phyloP scores from a whole-genome alignment of 2,797 vertebrate species.

The Chanos chanos region DNA sequence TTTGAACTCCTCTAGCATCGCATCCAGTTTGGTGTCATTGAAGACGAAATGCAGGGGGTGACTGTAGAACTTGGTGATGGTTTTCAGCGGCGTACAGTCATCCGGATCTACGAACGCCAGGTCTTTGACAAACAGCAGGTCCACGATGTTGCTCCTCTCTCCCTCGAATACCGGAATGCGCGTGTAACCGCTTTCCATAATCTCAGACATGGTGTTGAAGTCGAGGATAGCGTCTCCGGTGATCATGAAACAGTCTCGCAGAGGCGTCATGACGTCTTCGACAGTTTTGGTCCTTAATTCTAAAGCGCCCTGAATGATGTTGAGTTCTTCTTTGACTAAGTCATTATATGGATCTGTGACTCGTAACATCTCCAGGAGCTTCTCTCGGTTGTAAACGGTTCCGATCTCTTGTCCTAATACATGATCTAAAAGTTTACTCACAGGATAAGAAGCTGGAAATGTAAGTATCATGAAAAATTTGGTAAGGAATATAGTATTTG shows the following conservation, averaged over 20 bases:
- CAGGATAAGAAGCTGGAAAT: slow-evolving; percentile 83
- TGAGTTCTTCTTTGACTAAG: slow-evolving; percentile 84
- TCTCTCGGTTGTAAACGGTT: slow-evolving; percentile 85
- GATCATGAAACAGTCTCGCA: slow-evolving; percentile 86
- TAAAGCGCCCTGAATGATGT: slow-evolving; percentile 84
- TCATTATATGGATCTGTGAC: slow-evolving; percentile 87
- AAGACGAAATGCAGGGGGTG: slow-evolving; percentile 94
- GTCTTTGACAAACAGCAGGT: slow-evolving; percentile 95
- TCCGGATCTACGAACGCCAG: slow-evolving; percentile 95
- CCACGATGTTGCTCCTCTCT: slow-evolving; percentile 88
- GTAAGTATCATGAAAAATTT: slow-evolving; percentile 91
- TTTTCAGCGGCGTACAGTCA: slow-evolving; percentile 93
- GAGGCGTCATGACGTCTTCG: slow-evolving; percentile 84
- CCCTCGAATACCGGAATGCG: slow-evolving; percentile 83
- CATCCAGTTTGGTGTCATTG: slow-evolving; percentile 91
- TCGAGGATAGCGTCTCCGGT: slow-evolving; percentile 78
- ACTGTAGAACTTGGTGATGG: slow-evolving; percentile 94
- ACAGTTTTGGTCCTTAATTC: slow-evolving; percentile 85
- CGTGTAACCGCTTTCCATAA: slow-evolving; percentile 87
- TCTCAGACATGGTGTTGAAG: slow-evolving; percentile 86
- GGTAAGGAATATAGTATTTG: slow-evolving; percentile 85
- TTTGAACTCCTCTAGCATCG: slow-evolving; percentile 96
- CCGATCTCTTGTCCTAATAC: slow-evolving; percentile 86
- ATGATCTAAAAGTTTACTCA: slow-evolving; percentile 84
- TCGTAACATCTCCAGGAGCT: slow-evolving; percentile 84